These are phyloP conservation scores for Panonychus citri DNA, from an alignment of 1,140 invertebrate species.

Conservation along the genomic window DNA sequence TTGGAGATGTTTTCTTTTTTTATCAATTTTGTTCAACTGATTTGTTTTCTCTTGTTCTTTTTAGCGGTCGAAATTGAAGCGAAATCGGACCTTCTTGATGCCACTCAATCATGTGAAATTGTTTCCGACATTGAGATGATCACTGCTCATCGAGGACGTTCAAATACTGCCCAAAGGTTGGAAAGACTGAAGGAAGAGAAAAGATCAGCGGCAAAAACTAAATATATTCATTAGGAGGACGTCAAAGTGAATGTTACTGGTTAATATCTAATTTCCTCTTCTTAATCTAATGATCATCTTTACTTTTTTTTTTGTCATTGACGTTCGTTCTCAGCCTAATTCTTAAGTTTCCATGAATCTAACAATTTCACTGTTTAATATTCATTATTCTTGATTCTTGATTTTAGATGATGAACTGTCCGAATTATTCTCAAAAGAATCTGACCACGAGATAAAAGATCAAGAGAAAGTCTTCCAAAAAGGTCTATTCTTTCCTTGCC, in stretches of 20 bases:
- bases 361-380: too few relatives aligned
- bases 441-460: conserved; percentile 6
- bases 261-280: neutral
- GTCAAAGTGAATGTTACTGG: too few relatives aligned
- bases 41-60: neutral
- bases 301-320: too few relatives aligned
- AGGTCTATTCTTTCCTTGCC: conserved; percentile 38
- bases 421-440: conserved; percentile 31
- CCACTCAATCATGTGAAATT: conserved; percentile 24
- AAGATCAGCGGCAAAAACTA: conserved; percentile 31
- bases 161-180: conserved; percentile 65
- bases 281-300: too few relatives aligned
- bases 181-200: conserved; percentile 69
- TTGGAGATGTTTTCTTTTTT: neutral
- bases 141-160: conserved; percentile 45
- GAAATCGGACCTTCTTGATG: conserved; percentile 16
- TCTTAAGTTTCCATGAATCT: too few relatives aligned
- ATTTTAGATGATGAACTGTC: conserved; percentile 31
- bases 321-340: too few relatives aligned
- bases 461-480: conserved; percentile 19
- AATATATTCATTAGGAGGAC: conserved; percentile 26
- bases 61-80: neutral
- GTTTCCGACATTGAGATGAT: conserved; percentile 39
- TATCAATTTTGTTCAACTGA: neutral
- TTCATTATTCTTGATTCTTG: too few relatives aligned